phyloP scores from a whole-genome alignment of 2,888 invertebrate species.

The Congeria kusceri region DNA sequence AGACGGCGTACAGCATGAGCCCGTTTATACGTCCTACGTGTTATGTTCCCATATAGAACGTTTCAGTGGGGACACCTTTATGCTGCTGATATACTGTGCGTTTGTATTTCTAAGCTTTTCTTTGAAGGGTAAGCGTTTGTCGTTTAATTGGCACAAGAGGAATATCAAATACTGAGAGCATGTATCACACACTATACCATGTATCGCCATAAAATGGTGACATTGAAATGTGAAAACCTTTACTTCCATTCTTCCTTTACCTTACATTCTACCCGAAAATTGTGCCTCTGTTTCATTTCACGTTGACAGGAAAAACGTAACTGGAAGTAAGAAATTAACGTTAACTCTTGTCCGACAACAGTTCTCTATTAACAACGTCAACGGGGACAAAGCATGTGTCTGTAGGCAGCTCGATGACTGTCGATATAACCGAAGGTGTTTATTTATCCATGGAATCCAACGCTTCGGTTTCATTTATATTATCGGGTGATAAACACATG shows the following conservation, averaged over 20 bases:
- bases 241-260: too few species aligned
- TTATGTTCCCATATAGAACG: conserved; percentile 23
- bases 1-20: conserved; percentile 8
- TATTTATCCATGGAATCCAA: conserved; percentile 52
- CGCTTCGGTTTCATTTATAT: conserved; percentile 34
- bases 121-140: too few species aligned
- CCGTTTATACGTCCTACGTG: conserved; percentile 25
- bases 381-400: conserved; percentile 15
- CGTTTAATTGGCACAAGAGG: too few species aligned
- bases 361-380: conserved; percentile 35
- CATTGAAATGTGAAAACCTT: too few species aligned
- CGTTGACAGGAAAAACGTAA: conserved; percentile 25
- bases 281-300: conserved; percentile 10
- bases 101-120: neutral
- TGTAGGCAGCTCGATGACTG: conserved; percentile 6
- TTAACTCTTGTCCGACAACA: conserved; percentile 37
- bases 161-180: too few species aligned
- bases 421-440: conserved; percentile 38
- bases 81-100: conserved; percentile 33
- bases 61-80: conserved; percentile 33
- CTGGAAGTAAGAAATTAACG: conserved; percentile 29
- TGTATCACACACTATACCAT: too few species aligned
- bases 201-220: too few species aligned
- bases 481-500: conserved; percentile 21
- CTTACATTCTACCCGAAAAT: conserved; percentile 29